phyloP scores from a whole-genome alignment of 1,140 invertebrate genomes.

The Cotesia glomerata region DNA sequence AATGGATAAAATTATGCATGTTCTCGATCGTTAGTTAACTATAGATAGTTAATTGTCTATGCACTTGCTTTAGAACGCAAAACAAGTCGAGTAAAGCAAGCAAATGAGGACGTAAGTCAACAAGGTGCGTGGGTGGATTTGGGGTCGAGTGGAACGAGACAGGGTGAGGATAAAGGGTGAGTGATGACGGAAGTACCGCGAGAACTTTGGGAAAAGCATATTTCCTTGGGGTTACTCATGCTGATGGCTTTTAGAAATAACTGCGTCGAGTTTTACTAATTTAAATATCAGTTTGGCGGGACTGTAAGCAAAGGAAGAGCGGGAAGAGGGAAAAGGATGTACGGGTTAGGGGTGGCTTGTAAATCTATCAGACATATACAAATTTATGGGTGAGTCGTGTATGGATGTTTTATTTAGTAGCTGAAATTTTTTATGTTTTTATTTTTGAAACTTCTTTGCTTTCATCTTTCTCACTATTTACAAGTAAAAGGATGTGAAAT shows the following conservation, averaged over 20 bases:
- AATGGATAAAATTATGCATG: neutral
- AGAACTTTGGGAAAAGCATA: conserved; percentile 31
- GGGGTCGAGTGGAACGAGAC: neutral
- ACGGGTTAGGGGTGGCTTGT: conserved; percentile 53
- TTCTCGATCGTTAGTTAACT: neutral
- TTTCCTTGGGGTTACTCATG: conserved; percentile 23
- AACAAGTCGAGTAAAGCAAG: too few species aligned
- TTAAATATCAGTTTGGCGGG: conserved; percentile 62
- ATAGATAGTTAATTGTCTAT: neutral
- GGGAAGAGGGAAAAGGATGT: too few species aligned
- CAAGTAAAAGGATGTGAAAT: too few species aligned
- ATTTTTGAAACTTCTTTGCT: neutral
- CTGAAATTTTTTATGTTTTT: conserved; percentile 27
- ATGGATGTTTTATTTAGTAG: conserved; percentile 64
- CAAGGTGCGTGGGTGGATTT: neutral
- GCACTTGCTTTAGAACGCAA: neutral
- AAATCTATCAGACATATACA: conserved; percentile 61
- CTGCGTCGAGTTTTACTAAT: conserved; percentile 59
- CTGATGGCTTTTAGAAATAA: conserved; percentile 38
- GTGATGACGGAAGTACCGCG: conserved; percentile 26
- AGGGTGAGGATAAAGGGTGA: neutral
- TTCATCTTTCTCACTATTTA: conserved; percentile 1
- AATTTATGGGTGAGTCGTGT: conserved; percentile 60
- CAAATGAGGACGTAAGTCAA: neutral
- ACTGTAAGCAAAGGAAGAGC: neutral